These are phyloP conservation scores for Montipora foliosa DNA, from an alignment of 64 coral and sea anemone genomes.

Conservation along the genomic window DNA sequence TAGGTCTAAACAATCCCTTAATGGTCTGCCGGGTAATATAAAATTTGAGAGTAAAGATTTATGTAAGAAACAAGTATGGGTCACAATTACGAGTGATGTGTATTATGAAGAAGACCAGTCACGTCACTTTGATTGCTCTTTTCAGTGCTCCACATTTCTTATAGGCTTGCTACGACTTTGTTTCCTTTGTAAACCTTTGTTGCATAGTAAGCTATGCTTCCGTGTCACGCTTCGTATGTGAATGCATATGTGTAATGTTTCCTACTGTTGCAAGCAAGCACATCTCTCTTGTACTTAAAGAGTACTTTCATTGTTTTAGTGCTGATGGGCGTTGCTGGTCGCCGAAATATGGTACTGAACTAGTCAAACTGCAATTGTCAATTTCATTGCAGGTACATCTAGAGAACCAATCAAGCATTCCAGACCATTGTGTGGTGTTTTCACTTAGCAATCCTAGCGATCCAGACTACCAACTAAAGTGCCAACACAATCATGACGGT, in stretches of 20 bases:
- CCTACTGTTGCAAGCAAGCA: not conserved
- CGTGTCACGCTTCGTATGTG: not conserved
- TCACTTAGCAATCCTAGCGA: not conserved
- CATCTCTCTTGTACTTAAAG: not conserved
- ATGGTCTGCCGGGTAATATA: not conserved
- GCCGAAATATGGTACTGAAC: not conserved
- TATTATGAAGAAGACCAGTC: not conserved
- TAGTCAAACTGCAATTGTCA: not conserved
- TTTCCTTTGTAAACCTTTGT: not conserved
- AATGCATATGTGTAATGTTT: not conserved
- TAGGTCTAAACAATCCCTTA: not conserved
- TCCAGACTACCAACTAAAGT: not conserved
- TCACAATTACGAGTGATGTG: not conserved
- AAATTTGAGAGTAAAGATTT: not conserved
- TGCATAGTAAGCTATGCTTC: not conserved
- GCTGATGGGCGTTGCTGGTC: not conserved
- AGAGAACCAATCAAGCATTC: not conserved
- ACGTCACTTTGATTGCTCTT: not conserved
- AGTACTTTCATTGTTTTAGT: not conserved
- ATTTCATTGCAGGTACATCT: not conserved
- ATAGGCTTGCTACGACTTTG: not conserved
- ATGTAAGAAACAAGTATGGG: not conserved
- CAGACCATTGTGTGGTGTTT: too few relatives aligned
- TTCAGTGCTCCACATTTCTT: not conserved
- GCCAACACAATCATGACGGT: not conserved